These are phyloP conservation scores for Sinonovacula constricta DNA, from an alignment of 1,140 invertebrate genomes.

Conservation along the genomic window DNA sequence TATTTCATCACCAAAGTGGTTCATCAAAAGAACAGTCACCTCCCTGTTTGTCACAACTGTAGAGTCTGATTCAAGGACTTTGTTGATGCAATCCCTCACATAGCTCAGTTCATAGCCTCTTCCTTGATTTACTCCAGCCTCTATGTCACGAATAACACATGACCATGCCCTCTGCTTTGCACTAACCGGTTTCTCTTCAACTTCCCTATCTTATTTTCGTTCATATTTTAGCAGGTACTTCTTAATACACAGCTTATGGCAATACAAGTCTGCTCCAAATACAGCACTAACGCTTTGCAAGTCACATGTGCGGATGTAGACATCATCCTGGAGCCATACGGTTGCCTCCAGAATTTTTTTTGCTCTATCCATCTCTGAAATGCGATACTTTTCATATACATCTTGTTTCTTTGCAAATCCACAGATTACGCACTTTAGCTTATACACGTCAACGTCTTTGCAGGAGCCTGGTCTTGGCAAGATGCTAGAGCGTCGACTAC, in stretches of 20 bases:
- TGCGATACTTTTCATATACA: neutral
- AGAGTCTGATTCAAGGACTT: neutral
- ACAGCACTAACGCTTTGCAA: conserved; percentile 12
- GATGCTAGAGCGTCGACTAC: neutral
- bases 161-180: neutral
- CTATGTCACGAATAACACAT: neutral
- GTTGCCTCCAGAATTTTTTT: neutral
- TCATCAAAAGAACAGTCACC: neutral
- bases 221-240: too few species aligned
- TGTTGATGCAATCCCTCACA: conserved; percentile 1
- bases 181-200: neutral
- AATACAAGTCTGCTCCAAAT: conserved; percentile 12
- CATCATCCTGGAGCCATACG: neutral
- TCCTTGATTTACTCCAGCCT: neutral
- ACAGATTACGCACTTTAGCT: neutral
- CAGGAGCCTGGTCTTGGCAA: neutral
- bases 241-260: conserved; percentile 2
- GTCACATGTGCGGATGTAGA: conserved; percentile 7
- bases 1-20: neutral
- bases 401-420: neutral
- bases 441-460: neutral
- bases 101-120: neutral
- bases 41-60: conserved; percentile 10
- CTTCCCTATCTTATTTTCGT: neutral
- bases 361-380: neutral